These are phyloP conservation scores for Zaprionus nigranus DNA, from an alignment of 1,140 invertebrate species.

Conservation along the genomic window DNA sequence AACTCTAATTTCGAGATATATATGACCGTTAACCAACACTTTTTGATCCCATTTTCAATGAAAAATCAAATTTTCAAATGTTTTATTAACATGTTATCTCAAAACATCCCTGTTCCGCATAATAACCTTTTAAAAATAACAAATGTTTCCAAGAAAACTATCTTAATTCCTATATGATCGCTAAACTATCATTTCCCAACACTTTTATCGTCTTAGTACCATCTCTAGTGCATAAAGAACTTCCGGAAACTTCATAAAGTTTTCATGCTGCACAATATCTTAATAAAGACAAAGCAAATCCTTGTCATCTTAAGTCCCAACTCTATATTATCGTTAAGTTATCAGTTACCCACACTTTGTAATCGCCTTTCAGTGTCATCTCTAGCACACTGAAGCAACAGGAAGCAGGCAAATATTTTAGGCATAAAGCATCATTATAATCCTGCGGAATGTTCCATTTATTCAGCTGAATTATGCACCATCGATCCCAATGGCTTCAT, in stretches of 20 bases:
- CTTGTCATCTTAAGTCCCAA: background rate
- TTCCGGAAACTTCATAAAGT: background rate
- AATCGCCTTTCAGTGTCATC: background rate
- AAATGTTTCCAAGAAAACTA: too few relatives aligned
- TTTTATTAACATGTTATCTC: too few relatives aligned
- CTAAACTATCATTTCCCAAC: too few relatives aligned
- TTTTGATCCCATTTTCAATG: background rate
- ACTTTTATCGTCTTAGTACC: background rate
- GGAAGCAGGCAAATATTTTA: background rate
- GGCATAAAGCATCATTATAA: background rate
- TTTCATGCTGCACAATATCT: background rate
- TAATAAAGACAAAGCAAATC: background rate
- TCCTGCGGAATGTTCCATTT: slow-evolving; percentile 5
- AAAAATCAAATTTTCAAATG: too few relatives aligned
- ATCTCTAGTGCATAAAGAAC: background rate
- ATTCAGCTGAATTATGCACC: slow-evolving; percentile 1
- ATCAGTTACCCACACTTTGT: background rate
- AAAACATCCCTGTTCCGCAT: too few relatives aligned
- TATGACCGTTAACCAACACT: background rate
- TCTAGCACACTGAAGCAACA: background rate
- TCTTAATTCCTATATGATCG: too few relatives aligned
- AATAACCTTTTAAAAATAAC: too few relatives aligned
- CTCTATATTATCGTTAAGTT: background rate
- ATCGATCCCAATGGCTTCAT: slow-evolving; percentile 9
- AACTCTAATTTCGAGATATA: background rate